phyloP scores from a whole-genome alignment of 2,888 invertebrate species.

The Copidosoma aretas region DNA sequence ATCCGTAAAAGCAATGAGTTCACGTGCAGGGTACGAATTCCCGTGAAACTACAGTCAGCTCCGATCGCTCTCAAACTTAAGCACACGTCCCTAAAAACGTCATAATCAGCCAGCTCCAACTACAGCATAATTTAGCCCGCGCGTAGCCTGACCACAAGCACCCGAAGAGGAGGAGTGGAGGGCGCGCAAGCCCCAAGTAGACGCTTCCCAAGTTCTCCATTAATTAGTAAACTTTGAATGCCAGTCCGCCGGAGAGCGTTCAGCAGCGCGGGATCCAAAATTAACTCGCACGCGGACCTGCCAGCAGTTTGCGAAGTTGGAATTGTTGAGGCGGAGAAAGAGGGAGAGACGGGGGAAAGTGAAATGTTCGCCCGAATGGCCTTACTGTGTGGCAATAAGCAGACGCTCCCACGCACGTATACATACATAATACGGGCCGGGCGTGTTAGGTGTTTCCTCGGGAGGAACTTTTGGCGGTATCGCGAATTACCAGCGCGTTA shows the following conservation, averaged over 20 bases:
- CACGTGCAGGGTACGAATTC: too few species aligned
- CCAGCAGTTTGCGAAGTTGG: slow-evolving; percentile 24
- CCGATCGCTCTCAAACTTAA: too few species aligned
- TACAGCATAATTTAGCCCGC: background rate
- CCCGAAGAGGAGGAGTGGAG: background rate
- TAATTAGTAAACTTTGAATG: slow-evolving; percentile 32
- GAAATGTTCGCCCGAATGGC: too few species aligned
- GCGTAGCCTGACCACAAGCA: background rate
- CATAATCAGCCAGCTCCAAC: too few species aligned
- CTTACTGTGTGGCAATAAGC: too few species aligned
- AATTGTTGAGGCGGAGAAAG: slow-evolving; percentile 20
- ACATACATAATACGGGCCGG: background rate
- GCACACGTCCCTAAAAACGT: too few species aligned
- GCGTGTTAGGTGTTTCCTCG: background rate
- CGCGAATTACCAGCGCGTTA: slow-evolving; percentile 45
- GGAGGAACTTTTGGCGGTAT: slow-evolving; percentile 35
- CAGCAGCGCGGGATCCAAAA: slow-evolving; percentile 26
- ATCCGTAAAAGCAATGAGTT: too few species aligned
- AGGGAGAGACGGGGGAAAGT: background rate
- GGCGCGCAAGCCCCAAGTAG: slow-evolving; percentile 1
- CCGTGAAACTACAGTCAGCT: too few species aligned
- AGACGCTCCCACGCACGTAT: background rate
- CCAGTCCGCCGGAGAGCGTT: slow-evolving; percentile 21
- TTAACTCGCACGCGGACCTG: slow-evolving; percentile 18
- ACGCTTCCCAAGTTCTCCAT: slow-evolving; percentile 27